phyloP scores from a whole-genome alignment of 2,797 vertebrate species.

The Alcedo atthis region DNA sequence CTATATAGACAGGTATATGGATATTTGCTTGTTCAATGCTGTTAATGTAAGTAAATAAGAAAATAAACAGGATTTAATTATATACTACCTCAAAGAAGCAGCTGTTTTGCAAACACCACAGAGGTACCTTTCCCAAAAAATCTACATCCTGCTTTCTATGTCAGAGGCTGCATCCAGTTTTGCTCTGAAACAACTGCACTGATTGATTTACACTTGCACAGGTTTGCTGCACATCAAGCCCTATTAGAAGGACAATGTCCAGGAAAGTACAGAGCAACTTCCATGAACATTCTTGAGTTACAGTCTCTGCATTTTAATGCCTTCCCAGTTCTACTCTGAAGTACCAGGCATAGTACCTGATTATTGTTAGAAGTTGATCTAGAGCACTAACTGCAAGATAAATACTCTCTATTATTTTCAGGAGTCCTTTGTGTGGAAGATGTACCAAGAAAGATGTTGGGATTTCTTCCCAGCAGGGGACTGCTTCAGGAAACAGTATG shows the following conservation, averaged over 20 bases:
- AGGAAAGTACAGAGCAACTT: background rate
- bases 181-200: background rate
- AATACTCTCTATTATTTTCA: conserved; percentile 64
- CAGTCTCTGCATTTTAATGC: background rate
- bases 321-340: background rate
- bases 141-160: background rate
- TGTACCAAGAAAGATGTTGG: conserved; percentile 99
- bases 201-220: background rate
- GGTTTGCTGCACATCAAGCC: background rate
- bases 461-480: conserved; percentile 98
- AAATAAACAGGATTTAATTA: background rate
- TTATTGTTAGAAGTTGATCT: background rate
- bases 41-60: background rate
- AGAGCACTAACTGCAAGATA: background rate
- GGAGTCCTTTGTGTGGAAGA: conserved; percentile 99
- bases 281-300: background rate
- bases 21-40: background rate
- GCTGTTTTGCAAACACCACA: background rate
- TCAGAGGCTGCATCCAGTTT: background rate
- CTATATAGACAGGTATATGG: background rate
- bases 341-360: background rate
- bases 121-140: background rate
- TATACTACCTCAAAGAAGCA: background rate
- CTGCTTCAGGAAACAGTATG: conserved; percentile 98
- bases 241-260: background rate